Evolutionary conservation across 2,113 vertebrate species (phyloP).

Genomic region (Cairina moschata): DNA sequence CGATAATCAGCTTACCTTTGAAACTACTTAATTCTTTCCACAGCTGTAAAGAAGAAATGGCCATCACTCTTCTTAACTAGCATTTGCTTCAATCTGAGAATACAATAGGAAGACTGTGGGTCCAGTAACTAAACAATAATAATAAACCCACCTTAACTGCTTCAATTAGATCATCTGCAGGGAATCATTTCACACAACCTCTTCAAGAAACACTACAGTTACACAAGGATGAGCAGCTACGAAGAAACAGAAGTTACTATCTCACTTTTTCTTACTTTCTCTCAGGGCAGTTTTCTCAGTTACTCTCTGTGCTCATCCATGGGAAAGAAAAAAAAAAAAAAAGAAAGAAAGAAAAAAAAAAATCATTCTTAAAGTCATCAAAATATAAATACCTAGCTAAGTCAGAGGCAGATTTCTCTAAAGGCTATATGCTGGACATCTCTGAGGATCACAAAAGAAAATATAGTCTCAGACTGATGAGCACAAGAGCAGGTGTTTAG

Average conservation of each 20-base stretch:
- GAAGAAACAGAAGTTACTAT: slow-evolving; percentile 19
- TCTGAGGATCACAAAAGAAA: not conserved
- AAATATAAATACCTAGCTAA: not conserved
- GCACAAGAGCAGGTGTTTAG: not conserved
- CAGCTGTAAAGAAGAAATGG: slow-evolving; percentile 6
- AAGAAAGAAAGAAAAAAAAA: not conserved
- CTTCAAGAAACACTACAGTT: slow-evolving; percentile 33
- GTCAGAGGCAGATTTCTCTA: not conserved
- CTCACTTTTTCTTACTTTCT: not conserved
- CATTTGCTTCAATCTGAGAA: not conserved
- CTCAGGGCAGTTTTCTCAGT: not conserved
- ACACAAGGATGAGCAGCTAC: slow-evolving; percentile 52
- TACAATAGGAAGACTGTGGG: slow-evolving; percentile 39
- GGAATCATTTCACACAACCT: slow-evolving; percentile 56
- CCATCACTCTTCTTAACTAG: not conserved
- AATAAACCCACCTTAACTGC: slow-evolving; percentile 73
- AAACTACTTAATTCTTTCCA: slow-evolving; percentile 42
- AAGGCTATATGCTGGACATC: not conserved
- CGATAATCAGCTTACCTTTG: slow-evolving; percentile 18
- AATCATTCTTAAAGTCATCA: not conserved
- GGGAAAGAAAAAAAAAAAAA: not conserved
- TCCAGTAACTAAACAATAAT: slow-evolving; percentile 58
- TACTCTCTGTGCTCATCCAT: not conserved
- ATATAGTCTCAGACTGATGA: not conserved
- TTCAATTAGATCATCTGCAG: slow-evolving; percentile 53